phyloP scores from a whole-genome alignment of 1,140 invertebrate genomes.

The Venturia canescens region DNA sequence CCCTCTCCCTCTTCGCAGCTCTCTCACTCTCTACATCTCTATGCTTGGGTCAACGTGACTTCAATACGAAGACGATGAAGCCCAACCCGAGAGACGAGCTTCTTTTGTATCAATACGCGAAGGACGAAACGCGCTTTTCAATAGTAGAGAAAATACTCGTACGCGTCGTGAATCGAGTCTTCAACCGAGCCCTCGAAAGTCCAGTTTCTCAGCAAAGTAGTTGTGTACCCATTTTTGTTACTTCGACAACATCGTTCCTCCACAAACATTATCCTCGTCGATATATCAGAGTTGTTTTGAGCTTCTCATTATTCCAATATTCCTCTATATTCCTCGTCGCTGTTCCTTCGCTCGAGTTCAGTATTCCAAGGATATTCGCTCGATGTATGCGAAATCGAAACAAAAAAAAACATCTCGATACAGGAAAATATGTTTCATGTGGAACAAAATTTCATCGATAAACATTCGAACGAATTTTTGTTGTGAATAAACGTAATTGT shows the following conservation, averaged over 20 bases:
- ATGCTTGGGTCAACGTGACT: conserved; percentile 58
- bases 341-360: too few relatives aligned
- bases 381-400: too few relatives aligned
- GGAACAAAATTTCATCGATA: too few relatives aligned
- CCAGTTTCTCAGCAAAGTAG: background rate
- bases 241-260: background rate
- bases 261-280: background rate
- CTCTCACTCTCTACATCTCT: background rate
- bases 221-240: background rate
- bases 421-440: too few relatives aligned
- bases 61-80: conserved; percentile 53
- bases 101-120: conserved; percentile 56
- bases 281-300: background rate
- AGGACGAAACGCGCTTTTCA: conserved; percentile 55
- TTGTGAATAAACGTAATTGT: too few relatives aligned
- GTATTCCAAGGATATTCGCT: too few relatives aligned
- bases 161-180: conserved; percentile 48
- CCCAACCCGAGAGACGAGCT: conserved; percentile 40
- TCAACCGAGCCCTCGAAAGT: background rate
- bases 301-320: background rate
- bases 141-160: conserved; percentile 58
- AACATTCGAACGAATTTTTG: too few relatives aligned
- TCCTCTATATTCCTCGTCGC: background rate
- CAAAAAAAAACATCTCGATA: too few relatives aligned
- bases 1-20: background rate